Conservation (phyloP, 30 jellyfish, hydroid and myxozoan species). For the Pseudorhiza aurosa region DNA sequence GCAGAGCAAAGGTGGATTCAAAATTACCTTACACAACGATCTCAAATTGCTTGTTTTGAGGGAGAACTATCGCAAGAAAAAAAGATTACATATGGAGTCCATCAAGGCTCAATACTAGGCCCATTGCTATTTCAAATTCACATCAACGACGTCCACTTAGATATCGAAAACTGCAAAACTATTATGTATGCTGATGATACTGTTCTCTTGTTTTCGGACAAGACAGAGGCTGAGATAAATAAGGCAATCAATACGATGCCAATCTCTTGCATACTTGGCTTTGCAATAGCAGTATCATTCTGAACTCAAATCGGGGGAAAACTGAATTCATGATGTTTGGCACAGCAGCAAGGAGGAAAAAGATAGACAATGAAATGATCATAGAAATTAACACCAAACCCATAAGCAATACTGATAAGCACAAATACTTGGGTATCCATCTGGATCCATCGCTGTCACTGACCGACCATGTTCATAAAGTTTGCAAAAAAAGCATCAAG, state of each 20-base stretch:
- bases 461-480: no score
- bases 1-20: no score
- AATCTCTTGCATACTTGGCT: conserved; percentile 38
- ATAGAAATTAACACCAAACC: no score
- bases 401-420: no score
- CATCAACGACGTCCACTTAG: conserved; percentile 37
- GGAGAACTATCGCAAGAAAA: background rate
- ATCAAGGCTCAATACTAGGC: background rate
- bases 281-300: conserved; percentile 20
- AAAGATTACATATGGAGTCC: background rate
- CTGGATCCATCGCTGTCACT: no score
- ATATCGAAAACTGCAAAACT: conserved; percentile 16
- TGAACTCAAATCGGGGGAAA: conserved; percentile 2
- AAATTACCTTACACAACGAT: conserved; percentile 1
- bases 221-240: conserved; percentile 39
- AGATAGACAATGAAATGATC: no score
- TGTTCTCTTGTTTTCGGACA: conserved; percentile 44
- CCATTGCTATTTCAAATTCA: conserved; percentile 25
- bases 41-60: conserved; percentile 5
- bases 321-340: conserved; percentile 15
- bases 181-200: conserved; percentile 68
- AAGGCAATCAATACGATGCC: conserved; percentile 60
- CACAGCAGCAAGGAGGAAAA: no score
- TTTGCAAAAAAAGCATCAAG: no score
- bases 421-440: no score